Evolutionary conservation across 64 coral and sea anemone genomes (phyloP).

Genomic region (Stichodactyla helianthus): DNA sequence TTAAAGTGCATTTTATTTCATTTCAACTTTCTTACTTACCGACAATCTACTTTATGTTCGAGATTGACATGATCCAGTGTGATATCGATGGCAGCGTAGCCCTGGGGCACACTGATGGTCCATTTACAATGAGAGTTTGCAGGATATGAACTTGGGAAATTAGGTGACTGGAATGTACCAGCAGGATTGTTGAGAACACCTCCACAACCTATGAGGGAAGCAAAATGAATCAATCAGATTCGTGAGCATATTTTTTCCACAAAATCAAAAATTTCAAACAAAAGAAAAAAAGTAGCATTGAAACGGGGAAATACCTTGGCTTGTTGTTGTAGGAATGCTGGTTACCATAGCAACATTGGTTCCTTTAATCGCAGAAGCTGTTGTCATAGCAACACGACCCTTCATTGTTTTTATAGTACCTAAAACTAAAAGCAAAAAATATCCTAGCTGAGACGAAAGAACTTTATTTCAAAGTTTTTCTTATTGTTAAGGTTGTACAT

Average conservation of each 20-base stretch:
- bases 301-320: too few species aligned
- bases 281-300: too few species aligned
- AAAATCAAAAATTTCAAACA: background rate
- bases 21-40: conserved; percentile 11
- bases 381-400: conserved; percentile 7
- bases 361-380: background rate
- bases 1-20: too few species aligned
- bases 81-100: conserved; percentile 9
- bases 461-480: too few species aligned
- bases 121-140: conserved; percentile 24
- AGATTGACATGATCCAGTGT: background rate
- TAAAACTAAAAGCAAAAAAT: background rate
- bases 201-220: conserved; percentile 31
- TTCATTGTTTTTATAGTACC: background rate
- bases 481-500: too few species aligned
- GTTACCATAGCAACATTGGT: background rate
- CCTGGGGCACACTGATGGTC: conserved; percentile 11
- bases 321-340: background rate
- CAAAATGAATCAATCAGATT: background rate
- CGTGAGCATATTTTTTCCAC: background rate
- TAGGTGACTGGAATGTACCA: conserved; percentile 6
- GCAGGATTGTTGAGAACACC: background rate
- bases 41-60: background rate
- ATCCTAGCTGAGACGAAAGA: too few species aligned
- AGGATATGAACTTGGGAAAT: conserved; percentile 22